Evolutionary conservation across 2,113 vertebrate genomes (phyloP).

Genomic region (Rhinichthys klamathensis): DNA sequence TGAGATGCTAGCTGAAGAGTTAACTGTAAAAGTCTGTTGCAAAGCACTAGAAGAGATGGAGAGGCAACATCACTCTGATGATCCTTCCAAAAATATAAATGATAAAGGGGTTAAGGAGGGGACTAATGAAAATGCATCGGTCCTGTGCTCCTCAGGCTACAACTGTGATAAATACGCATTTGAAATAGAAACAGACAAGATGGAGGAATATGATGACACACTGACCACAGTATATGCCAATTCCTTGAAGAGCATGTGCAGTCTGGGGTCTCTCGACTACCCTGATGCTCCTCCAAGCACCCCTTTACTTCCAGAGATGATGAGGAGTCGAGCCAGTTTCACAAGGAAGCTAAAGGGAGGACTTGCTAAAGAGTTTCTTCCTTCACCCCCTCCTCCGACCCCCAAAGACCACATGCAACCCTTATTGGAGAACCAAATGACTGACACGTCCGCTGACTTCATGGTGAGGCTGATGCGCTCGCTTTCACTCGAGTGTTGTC

Average conservation of each 20-base stretch:
- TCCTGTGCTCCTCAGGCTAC: neutral
- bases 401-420: slow-evolving; percentile 64
- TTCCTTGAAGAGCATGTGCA: slow-evolving; percentile 31
- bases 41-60: slow-evolving; percentile 62
- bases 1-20: slow-evolving; percentile 58
- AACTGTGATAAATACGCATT: slow-evolving; percentile 4
- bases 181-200: slow-evolving; percentile 30
- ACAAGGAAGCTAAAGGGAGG: slow-evolving; percentile 75
- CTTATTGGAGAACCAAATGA: slow-evolving; percentile 26
- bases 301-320: slow-evolving; percentile 71
- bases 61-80: neutral
- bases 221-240: slow-evolving; percentile 5
- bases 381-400: slow-evolving; percentile 75
- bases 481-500: slow-evolving; percentile 60
- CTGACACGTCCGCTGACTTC: slow-evolving; percentile 46
- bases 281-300: slow-evolving; percentile 78
- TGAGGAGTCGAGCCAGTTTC: slow-evolving; percentile 72
- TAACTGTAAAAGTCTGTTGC: slow-evolving; percentile 57
- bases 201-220: neutral
- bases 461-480: slow-evolving; percentile 71
- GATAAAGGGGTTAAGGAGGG: slow-evolving; percentile 2
- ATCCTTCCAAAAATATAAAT: neutral
- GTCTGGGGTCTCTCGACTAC: slow-evolving; percentile 75
- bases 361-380: slow-evolving; percentile 75
- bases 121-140: neutral